Percentiles rank a stretch among this genome's conserved stretches.
Evolutionary conservation across 2,113 vertebrate species (phyloP).

Genomic region (Hemichromis elongatus): DNA sequence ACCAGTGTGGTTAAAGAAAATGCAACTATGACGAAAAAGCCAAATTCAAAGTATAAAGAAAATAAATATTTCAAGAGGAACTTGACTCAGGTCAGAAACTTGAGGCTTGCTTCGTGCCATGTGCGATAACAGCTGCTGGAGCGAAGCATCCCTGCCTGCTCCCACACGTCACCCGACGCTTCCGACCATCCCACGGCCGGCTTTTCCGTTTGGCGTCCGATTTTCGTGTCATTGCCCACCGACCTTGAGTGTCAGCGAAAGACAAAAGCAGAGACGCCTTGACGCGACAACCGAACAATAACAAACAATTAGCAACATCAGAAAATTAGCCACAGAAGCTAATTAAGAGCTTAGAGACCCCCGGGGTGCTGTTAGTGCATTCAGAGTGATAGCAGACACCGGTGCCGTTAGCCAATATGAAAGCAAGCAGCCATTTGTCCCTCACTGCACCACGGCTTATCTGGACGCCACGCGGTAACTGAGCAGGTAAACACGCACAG

Average conservation of each 20-base stretch:
- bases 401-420: background rate
- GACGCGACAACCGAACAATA: background rate
- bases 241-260: background rate
- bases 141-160: background rate
- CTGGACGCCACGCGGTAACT: background rate
- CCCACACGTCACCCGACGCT: slow-evolving; percentile 32
- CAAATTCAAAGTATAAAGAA: background rate
- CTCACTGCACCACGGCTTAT: slow-evolving; percentile 44
- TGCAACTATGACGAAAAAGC: background rate
- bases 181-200: background rate
- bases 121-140: slow-evolving; percentile 38
- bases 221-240: background rate
- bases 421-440: background rate
- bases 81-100: background rate
- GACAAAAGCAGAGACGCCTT: background rate
- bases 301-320: background rate
- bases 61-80: background rate
- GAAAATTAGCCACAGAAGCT: background rate
- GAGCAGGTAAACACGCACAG: slow-evolving; percentile 1
- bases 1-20: background rate
- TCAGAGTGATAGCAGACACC: background rate
- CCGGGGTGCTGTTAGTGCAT: background rate
- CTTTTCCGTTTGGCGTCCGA: background rate
- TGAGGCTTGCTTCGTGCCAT: background rate
- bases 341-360: background rate